phyloP scores from a whole-genome alignment of 2,113 vertebrate species.

The Calonectris borealis region DNA sequence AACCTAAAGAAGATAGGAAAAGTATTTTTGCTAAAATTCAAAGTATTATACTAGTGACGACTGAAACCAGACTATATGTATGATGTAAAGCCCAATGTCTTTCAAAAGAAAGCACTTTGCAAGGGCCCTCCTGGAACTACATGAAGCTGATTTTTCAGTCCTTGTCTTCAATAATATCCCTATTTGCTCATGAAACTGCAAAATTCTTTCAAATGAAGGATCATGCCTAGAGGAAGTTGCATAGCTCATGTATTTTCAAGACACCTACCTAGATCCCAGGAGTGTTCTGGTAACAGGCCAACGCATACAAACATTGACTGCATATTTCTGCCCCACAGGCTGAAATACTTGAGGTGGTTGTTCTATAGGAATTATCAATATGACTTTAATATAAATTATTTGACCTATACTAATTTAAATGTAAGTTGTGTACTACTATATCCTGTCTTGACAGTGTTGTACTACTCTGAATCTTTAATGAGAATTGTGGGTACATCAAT shows the following conservation, averaged over 20 bases:
- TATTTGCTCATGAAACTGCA: background rate
- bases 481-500: background rate
- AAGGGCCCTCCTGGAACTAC: background rate
- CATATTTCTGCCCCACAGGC: background rate
- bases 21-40: background rate
- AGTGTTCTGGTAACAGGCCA: background rate
- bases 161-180: background rate
- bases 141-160: background rate
- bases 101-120: background rate
- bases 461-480: background rate
- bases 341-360: background rate
- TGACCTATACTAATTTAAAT: background rate
- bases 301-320: background rate
- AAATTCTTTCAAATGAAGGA: background rate
- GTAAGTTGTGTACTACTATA: background rate
- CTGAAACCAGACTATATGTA: background rate
- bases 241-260: background rate
- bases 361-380: background rate
- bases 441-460: background rate
- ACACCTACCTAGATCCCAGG: background rate
- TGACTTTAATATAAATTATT: background rate
- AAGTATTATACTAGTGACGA: background rate
- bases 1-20: background rate
- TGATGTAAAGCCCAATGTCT: background rate
- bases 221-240: background rate